A percentile compares a stretch with the other conserved stretches of the same genome.
Evolutionary conservation across 2,113 vertebrate species (phyloP).

Genomic region (Sander lucioperca): DNA sequence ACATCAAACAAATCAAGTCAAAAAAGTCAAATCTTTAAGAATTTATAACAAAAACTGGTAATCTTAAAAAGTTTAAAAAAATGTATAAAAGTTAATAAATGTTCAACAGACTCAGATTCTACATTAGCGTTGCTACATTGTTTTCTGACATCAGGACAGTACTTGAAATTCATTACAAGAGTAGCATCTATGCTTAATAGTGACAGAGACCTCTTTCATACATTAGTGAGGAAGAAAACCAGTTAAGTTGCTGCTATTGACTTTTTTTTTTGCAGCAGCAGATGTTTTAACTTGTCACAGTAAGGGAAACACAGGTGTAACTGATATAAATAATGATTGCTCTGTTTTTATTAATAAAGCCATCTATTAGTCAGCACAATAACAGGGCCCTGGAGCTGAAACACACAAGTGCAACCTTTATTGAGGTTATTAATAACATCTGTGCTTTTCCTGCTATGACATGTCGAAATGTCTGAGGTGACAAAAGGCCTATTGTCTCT

Average conservation of each 20-base stretch:
- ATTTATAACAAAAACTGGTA: background rate
- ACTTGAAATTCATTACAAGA: background rate
- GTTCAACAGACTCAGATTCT: background rate
- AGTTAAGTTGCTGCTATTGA: background rate
- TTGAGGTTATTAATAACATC: conserved; percentile 20
- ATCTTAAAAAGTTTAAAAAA: no score
- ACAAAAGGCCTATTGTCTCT: conserved; percentile 23
- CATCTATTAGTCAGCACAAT: background rate
- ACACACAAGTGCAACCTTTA: conserved; percentile 2
- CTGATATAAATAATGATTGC: conserved; percentile 31
- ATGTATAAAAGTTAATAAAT: no score
- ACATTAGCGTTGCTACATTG: background rate
- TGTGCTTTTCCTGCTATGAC: conserved; percentile 13
- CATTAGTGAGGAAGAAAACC: background rate
- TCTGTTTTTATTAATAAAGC: conserved; percentile 25
- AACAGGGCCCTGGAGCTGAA: background rate
- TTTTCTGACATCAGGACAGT: background rate
- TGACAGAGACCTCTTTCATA: background rate
- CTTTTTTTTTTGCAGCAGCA: background rate
- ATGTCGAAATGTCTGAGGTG: background rate
- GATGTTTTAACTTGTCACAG: background rate
- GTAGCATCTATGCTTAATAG: background rate
- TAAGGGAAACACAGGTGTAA: conserved; percentile 18
- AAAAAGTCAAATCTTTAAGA: background rate
- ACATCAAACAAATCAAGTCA: background rate